Conservation (phyloP, 2,797 vertebrate species). For the Podargus strigoides region DNA sequence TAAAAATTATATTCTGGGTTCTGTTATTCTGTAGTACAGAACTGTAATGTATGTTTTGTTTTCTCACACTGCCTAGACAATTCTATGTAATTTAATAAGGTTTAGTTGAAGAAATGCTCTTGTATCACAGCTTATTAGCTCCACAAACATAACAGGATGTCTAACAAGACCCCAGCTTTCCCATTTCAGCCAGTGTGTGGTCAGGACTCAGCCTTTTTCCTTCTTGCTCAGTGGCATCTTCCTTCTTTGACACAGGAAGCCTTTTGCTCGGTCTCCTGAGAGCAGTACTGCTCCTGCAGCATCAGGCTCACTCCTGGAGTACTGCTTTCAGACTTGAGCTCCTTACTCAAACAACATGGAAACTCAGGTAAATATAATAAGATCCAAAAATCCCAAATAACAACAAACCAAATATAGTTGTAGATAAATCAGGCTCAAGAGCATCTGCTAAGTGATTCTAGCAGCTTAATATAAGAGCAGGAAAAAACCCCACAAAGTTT, state of each 20-base stretch:
- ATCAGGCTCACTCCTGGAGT: background rate
- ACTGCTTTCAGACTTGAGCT: background rate
- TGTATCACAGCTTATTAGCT: background rate
- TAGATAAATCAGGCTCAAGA: background rate
- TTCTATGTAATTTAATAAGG: background rate
- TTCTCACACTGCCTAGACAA: rapidly evolving
- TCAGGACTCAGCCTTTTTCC: background rate
- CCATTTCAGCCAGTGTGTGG: background rate
- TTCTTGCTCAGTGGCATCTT: background rate
- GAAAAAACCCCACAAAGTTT: background rate
- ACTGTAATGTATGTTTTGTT: rapidly evolving
- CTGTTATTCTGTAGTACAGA: background rate
- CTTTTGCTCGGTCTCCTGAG: background rate
- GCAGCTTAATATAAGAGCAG: background rate
- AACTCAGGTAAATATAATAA: background rate
- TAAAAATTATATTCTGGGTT: background rate
- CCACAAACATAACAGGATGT: background rate
- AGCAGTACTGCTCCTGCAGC: background rate
- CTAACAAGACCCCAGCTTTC: background rate
- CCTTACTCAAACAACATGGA: background rate
- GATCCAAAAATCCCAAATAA: background rate
- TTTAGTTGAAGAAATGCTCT: background rate
- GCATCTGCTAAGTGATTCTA: background rate
- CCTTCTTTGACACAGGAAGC: background rate
- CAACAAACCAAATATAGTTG: background rate